Conservation (phyloP, 2,113 vertebrate genomes). For the Peromyscus polionotus region DNA sequence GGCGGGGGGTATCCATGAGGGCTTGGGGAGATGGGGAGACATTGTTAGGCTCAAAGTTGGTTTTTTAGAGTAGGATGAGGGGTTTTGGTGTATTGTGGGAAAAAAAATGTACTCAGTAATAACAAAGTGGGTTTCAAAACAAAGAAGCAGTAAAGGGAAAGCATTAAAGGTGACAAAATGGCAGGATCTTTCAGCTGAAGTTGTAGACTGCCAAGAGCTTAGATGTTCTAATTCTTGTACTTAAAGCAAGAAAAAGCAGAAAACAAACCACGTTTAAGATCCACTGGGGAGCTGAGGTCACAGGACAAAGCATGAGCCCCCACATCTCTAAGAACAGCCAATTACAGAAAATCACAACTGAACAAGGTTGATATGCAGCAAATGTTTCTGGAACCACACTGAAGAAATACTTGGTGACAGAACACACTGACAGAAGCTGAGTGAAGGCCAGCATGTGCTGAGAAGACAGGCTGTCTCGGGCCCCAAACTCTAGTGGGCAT, state of each 20-base stretch:
- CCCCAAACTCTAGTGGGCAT: not conserved
- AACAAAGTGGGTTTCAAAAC: not conserved
- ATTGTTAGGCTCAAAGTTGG: not conserved
- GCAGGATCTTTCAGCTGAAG: not conserved
- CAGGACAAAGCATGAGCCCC: not conserved
- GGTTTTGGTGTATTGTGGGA: not conserved
- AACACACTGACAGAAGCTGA: not conserved
- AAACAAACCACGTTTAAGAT: not conserved
- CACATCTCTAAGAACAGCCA: not conserved
- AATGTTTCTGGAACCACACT: not conserved
- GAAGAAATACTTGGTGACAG: not conserved
- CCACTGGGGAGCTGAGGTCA: not conserved
- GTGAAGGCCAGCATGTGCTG: not conserved
- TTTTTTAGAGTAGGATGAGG: not conserved
- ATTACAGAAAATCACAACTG: not conserved
- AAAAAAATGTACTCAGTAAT: not conserved
- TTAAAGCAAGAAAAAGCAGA: not conserved
- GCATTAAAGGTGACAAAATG: not conserved
- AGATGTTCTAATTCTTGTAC: not conserved
- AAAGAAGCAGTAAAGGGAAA: not conserved
- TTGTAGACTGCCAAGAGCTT: not conserved
- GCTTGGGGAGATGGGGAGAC: not conserved
- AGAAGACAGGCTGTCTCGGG: not conserved
- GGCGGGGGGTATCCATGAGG: not conserved
- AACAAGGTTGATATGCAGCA: not conserved